These are phyloP conservation scores for Halictus ligatus DNA, from an alignment of 2,888 invertebrate species.

Conservation along the genomic window DNA sequence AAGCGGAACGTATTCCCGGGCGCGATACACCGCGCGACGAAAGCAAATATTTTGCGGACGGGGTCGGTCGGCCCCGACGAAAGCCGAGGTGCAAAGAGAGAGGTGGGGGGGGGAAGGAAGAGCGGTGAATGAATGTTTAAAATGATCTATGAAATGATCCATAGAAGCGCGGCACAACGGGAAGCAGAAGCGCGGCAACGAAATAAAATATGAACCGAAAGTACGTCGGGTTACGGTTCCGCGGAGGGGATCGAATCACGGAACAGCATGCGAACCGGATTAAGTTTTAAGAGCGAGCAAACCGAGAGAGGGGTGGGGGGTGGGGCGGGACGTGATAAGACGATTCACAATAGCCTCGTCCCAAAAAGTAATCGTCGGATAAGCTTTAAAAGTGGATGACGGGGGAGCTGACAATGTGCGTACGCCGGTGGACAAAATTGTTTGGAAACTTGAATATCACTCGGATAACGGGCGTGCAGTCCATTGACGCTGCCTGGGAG, in stretches of 20 bases:
- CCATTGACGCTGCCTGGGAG: not conserved
- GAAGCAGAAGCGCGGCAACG: slow-evolving; percentile 1
- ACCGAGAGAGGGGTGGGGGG: not conserved
- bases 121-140: slow-evolving; percentile 53
- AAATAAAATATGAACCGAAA: slow-evolving; percentile 51
- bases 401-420: not conserved
- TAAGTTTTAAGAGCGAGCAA: slow-evolving; percentile 43
- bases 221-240: not conserved
- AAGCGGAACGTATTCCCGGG: slow-evolving; percentile 24
- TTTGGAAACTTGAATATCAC: not conserved
- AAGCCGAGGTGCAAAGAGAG: not conserved
- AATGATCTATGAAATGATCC: slow-evolving; percentile 59
- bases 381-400: slow-evolving; percentile 14
- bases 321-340: not conserved
- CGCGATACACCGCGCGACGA: not conserved
- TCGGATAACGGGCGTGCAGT: not conserved
- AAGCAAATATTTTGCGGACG: slow-evolving; percentile 30
- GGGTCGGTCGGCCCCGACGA: not conserved
- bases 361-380: slow-evolving; percentile 40
- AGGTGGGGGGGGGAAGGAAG: not conserved
- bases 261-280: slow-evolving; percentile 35
- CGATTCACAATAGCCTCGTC: slow-evolving; percentile 17
- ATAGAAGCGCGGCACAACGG: slow-evolving; percentile 33
- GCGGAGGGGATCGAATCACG: slow-evolving; percentile 40
- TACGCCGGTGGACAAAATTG: not conserved